Evolutionary conservation across 2,888 invertebrate genomes (phyloP).

Genomic region (Ochropleura leucogaster): DNA sequence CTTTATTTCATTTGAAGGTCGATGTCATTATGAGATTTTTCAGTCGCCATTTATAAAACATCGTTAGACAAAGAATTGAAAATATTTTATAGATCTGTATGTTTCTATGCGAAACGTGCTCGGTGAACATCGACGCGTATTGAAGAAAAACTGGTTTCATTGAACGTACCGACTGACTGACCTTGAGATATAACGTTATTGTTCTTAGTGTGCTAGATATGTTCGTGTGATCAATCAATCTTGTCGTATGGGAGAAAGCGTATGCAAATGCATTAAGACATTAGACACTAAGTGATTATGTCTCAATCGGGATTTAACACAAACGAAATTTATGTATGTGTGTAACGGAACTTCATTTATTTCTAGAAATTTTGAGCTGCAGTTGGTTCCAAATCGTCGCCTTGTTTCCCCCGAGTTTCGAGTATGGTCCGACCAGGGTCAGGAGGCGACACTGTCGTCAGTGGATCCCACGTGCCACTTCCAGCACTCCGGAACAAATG

Average conservation of each 20-base stretch:
- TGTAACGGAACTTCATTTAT: conserved; percentile 34
- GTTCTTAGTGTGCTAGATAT: conserved; percentile 44
- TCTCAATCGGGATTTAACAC: conserved; percentile 15
- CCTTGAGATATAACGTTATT: conserved; percentile 56
- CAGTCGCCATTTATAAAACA: neutral
- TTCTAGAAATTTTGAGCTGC: conserved; percentile 91
- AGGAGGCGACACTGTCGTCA: conserved; percentile 80
- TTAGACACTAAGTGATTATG: conserved; percentile 36
- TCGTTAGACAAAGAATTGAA: conserved; percentile 12
- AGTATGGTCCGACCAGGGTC: conserved; percentile 89
- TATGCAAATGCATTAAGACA: conserved; percentile 46
- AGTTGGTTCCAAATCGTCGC: conserved; percentile 91
- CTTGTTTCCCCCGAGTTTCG: conserved; percentile 91
- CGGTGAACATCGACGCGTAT: conserved; percentile 21
- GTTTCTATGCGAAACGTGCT: conserved; percentile 20
- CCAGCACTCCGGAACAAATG: conserved; percentile 90
- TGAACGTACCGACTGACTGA: conserved; percentile 42
- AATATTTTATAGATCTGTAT: conserved; percentile 15
- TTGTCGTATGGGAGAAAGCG: conserved; percentile 36
- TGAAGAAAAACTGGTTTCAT: conserved; percentile 54
- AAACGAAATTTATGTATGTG: conserved; percentile 11
- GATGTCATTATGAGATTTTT: neutral
- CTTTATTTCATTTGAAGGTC: neutral
- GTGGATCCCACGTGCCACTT: conserved; percentile 91
- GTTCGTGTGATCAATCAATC: conserved; percentile 45